Conservation (phyloP, 2,888 invertebrate species). For the Synanthedon tipuliformis region DNA sequence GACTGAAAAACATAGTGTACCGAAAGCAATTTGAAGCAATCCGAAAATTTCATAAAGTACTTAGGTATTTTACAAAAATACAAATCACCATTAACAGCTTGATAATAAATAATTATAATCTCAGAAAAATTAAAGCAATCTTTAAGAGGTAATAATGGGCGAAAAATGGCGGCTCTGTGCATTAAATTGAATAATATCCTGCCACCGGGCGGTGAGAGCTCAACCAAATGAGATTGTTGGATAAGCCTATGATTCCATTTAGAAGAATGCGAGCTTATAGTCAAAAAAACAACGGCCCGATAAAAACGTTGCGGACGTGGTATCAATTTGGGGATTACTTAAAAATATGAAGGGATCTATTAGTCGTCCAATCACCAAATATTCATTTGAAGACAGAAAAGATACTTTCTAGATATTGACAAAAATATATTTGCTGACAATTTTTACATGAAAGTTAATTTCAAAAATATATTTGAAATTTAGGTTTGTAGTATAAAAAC, state of each 20-base stretch:
- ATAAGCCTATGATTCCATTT: slow-evolving; percentile 28
- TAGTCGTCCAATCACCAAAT: no score
- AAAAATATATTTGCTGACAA: no score
- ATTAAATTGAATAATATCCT: slow-evolving; percentile 54
- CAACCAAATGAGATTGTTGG: slow-evolving; percentile 42
- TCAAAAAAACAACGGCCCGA: background rate
- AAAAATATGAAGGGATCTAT: background rate
- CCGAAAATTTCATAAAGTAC: no score
- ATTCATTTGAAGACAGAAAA: no score
- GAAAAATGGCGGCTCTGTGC: slow-evolving; percentile 41
- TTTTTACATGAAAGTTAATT: no score
- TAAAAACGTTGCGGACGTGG: background rate
- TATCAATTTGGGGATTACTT: background rate
- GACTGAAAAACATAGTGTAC: no score
- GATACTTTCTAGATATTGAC: no score
- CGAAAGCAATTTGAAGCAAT: no score
- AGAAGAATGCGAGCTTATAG: slow-evolving; percentile 6
- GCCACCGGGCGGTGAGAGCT: slow-evolving; percentile 26
- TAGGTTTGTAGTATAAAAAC: no score
- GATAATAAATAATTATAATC: background rate
- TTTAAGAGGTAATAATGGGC: slow-evolving; percentile 36
- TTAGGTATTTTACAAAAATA: background rate
- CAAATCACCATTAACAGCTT: background rate
- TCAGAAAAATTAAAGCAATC: background rate
- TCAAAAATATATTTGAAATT: no score